These are phyloP conservation scores for Pseudonaja textilis DNA, from an alignment of 2,113 vertebrate species.

Conservation along the genomic window DNA sequence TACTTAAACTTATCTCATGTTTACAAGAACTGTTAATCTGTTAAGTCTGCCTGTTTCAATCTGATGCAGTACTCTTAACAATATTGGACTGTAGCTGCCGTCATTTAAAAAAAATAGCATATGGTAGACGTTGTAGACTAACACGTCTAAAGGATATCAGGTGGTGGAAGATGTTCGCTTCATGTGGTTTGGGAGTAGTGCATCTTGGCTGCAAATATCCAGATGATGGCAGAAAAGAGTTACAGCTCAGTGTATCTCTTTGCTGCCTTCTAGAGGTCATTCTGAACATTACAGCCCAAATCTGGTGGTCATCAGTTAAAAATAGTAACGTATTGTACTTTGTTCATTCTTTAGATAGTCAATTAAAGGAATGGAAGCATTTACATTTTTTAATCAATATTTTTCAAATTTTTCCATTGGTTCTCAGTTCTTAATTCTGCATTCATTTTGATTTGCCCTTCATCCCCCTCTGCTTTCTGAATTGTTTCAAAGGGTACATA, in stretches of 20 bases:
- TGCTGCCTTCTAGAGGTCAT: background rate
- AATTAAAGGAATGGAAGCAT: background rate
- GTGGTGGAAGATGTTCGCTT: background rate
- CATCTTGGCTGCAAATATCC: background rate
- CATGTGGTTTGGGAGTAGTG: background rate
- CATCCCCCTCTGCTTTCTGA: background rate
- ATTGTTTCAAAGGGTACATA: background rate
- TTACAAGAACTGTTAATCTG: background rate
- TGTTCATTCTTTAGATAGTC: conserved; percentile 1
- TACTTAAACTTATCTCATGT: background rate
- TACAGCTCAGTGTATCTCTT: background rate
- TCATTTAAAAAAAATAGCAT: background rate
- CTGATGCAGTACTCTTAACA: background rate
- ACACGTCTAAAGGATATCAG: background rate
- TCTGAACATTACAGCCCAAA: background rate
- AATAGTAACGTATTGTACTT: background rate
- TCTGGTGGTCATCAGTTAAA: background rate
- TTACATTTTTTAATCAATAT: background rate
- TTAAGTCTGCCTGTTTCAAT: background rate
- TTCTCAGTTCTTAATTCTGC: background rate
- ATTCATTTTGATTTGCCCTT: background rate
- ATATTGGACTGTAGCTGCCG: background rate
- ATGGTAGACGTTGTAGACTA: background rate
- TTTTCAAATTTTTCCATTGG: background rate
- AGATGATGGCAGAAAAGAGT: background rate